These are phyloP conservation scores for Ellobium chinense DNA, from an alignment of 2,888 invertebrate genomes.

Conservation along the genomic window DNA sequence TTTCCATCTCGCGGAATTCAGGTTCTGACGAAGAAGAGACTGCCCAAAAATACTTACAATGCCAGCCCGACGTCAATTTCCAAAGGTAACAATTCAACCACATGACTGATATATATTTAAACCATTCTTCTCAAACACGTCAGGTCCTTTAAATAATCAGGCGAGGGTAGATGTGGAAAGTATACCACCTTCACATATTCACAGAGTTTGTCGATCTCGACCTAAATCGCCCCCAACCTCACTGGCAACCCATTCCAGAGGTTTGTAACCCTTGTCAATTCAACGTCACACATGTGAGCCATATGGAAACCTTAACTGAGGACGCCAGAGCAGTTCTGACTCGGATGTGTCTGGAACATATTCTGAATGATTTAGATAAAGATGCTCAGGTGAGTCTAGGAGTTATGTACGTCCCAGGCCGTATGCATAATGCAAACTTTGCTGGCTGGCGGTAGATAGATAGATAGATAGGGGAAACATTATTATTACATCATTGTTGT, in stretches of 20 bases:
- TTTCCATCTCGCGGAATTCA: too few species aligned
- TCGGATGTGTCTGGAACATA: conserved; percentile 44
- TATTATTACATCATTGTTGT: too few species aligned
- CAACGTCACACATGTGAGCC: conserved; percentile 53
- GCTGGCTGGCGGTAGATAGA: too few species aligned
- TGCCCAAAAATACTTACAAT: too few species aligned
- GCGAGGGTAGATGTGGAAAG: conserved; percentile 53
- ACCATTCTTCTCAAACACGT: too few species aligned
- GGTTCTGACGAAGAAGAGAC: too few species aligned
- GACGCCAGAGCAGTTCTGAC: conserved; percentile 51
- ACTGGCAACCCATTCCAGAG: conserved; percentile 57
- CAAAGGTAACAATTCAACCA: not conserved
- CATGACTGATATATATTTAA: not conserved
- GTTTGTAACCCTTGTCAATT: conserved; percentile 60
- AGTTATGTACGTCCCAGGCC: too few species aligned
- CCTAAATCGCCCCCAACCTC: conserved; percentile 51
- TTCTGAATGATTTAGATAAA: conserved; percentile 20
- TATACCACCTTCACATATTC: conserved; percentile 62
- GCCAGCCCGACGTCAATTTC: not conserved
- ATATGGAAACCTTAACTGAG: conserved; percentile 56
- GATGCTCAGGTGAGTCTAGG: conserved; percentile 30
- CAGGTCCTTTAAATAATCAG: too few species aligned
- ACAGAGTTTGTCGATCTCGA: conserved; percentile 58
- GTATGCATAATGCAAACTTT: too few species aligned
- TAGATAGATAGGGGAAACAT: too few species aligned